A percentile compares a stretch with the other conserved stretches of the same genome.
Evolutionary conservation across 2,113 vertebrate species (phyloP).

Genomic region (Maccullochella peelii): DNA sequence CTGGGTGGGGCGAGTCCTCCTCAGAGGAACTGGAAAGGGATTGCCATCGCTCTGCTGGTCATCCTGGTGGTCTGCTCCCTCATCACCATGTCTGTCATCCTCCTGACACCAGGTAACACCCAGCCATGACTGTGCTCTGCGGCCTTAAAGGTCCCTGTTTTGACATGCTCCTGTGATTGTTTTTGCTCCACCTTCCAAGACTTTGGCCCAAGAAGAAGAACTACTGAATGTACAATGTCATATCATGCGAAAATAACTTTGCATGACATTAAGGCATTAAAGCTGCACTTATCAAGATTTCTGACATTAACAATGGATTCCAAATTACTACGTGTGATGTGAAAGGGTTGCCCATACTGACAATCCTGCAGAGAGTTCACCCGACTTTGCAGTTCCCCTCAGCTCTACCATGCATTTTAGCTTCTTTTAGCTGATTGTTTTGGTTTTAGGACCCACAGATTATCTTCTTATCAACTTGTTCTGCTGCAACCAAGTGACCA

Average conservation of each 20-base stretch:
- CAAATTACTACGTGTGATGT: too few relatives aligned
- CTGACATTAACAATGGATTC: background rate
- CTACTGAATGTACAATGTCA: background rate
- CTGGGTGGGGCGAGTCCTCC: constrained; percentile 93
- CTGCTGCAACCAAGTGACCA: too few relatives aligned
- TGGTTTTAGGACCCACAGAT: too few relatives aligned
- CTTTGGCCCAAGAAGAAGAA: too few relatives aligned
- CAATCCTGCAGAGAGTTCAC: background rate
- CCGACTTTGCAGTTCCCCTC: background rate
- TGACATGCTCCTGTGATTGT: background rate
- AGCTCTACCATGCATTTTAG: background rate
- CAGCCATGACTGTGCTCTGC: background rate
- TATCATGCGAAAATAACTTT: background rate
- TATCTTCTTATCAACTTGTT: too few relatives aligned
- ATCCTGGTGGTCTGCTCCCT: constrained; percentile 98
- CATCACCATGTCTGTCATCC: constrained; percentile 98
- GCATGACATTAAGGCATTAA: background rate
- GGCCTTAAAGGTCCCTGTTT: background rate
- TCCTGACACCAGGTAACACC: constrained; percentile 94
- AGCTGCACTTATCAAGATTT: too few relatives aligned
- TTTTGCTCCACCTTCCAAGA: background rate
- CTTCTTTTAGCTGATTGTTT: background rate
- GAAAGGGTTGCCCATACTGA: background rate
- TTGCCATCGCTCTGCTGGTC: constrained; percentile 97
- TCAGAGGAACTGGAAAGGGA: constrained; percentile 99